These are phyloP conservation scores for Tetranychus cinnabarinus DNA, from an alignment of 1,140 invertebrate genomes.

Conservation along the genomic window DNA sequence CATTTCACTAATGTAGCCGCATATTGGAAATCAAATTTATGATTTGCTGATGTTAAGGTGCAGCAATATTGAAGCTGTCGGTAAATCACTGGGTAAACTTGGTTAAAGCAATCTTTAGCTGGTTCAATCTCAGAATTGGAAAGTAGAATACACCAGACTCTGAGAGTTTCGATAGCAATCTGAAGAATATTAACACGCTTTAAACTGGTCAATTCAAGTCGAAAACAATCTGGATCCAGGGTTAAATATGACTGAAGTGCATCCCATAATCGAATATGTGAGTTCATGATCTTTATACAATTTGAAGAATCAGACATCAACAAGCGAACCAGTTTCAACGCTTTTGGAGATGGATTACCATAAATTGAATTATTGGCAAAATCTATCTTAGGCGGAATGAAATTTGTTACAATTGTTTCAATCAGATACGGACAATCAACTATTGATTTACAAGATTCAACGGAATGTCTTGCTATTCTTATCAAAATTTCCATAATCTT, in stretches of 20 bases:
- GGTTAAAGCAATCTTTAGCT: neutral
- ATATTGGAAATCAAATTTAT: conserved; percentile 1
- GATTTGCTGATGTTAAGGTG: neutral
- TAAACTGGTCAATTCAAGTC: neutral
- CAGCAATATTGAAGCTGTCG: conserved; percentile 2
- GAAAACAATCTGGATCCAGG: conserved; percentile 4
- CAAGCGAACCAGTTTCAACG: conserved; percentile 6
- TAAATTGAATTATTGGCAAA: neutral
- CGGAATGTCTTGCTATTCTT: conserved; percentile 7
- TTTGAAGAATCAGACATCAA: neutral
- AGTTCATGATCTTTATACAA: neutral
- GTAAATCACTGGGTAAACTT: conserved; percentile 4
- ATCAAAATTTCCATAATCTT: conserved; percentile 11
- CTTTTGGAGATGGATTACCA: neutral
- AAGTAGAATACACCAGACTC: conserved; percentile 3
- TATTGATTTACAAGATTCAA: neutral
- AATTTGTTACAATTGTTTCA: neutral
- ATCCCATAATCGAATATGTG: conserved; percentile 1
- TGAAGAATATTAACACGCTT: neutral
- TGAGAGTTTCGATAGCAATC: conserved; percentile 6
- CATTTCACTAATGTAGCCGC: neutral
- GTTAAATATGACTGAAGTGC: conserved; percentile 3
- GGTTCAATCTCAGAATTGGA: neutral
- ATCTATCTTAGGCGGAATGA: neutral
- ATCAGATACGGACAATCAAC: conserved; percentile 3